Evolutionary conservation across 1,140 invertebrate genomes (phyloP), one percentile per base, ranked within the genome.

Genomic region (Batillaria attramentaria): DNA sequence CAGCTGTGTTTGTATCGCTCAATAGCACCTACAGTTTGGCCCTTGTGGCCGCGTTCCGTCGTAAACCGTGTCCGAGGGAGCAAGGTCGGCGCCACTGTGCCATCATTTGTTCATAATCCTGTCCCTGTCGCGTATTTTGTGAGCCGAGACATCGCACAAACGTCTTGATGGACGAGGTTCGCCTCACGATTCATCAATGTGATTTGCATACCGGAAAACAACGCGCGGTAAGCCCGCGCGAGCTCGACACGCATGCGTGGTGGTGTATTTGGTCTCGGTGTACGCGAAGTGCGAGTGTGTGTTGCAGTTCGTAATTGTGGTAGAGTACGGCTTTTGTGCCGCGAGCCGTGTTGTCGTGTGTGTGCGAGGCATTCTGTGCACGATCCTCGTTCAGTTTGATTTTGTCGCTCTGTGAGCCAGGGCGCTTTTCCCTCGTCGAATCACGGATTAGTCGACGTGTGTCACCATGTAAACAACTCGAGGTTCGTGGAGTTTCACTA

Each of bases 151-250:
- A n/a, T n/a, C n/a, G 10, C 62, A 16, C 62, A 3, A 35, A 13
- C n/a, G 6, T 39, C 31, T 42, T 72, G 42, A 33, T 46, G n/a
- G n/a, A n/a, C 43, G 1, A 62, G 54, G 54, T 75, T 75, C 73
- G 57, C 31, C 73, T 75, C 54, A 57, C 54, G 73, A 35, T 57
- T 35, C 28, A 2, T 54, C 33, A 3, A 3, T 39, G 28, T 57
- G 37, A 24, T 42, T 75, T 57, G 72, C 72, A 35, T 35, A 75
- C 73, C 35, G 73, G 73, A 62, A 75, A 65, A 41, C 13, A 24
- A n/a, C 57, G 73, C 54, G 35, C 35, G 73, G 73, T 75, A 75
- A 75, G 37, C 57, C 35, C 57, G 10, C n/a, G 10, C n/a, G 35
- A 31, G 1, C 13, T 28, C 54, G 24, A 42, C 31, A 42, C 73